These are phyloP conservation scores for Amniataba percoides DNA, from an alignment of 2,797 vertebrate species.

Conservation along the genomic window DNA sequence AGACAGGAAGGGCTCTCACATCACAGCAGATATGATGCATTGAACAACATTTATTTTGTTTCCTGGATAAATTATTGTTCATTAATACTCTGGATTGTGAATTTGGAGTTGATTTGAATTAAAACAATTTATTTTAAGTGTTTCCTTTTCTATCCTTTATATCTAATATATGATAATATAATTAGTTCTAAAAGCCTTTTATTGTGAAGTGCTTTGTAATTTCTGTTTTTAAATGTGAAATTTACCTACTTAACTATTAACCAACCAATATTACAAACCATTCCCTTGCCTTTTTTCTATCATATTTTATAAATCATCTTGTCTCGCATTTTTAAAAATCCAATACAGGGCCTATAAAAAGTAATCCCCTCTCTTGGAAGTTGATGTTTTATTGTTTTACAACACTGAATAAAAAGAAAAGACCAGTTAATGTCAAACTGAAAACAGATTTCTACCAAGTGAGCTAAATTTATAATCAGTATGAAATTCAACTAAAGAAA, in stretches of 20 bases:
- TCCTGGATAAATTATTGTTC: not conserved
- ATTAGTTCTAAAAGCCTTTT: not conserved
- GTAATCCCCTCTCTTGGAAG: not conserved
- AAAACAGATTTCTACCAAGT: not conserved
- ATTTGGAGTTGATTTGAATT: too few species aligned
- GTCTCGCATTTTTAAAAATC: not conserved
- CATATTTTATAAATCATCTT: not conserved
- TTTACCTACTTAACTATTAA: not conserved
- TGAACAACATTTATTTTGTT: slow-evolving; percentile 10
- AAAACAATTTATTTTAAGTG: too few species aligned
- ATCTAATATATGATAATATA: too few species aligned
- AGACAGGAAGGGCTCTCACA: not conserved
- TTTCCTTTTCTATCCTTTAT: not conserved
- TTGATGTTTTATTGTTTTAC: not conserved
- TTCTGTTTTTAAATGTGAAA: not conserved
- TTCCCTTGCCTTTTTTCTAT: too few species aligned
- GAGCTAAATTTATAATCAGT: not conserved
- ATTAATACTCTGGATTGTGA: too few species aligned
- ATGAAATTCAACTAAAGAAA: not conserved
- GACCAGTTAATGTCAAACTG: not conserved
- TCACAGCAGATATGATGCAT: not conserved
- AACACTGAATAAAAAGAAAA: not conserved
- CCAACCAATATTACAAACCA: too few species aligned
- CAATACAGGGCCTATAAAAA: not conserved
- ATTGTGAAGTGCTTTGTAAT: not conserved